Percentiles rank a stretch among this genome's conserved stretches.
Evolutionary conservation across 2,113 vertebrate genomes (phyloP).

Genomic region (Dromiciops gliroides): DNA sequence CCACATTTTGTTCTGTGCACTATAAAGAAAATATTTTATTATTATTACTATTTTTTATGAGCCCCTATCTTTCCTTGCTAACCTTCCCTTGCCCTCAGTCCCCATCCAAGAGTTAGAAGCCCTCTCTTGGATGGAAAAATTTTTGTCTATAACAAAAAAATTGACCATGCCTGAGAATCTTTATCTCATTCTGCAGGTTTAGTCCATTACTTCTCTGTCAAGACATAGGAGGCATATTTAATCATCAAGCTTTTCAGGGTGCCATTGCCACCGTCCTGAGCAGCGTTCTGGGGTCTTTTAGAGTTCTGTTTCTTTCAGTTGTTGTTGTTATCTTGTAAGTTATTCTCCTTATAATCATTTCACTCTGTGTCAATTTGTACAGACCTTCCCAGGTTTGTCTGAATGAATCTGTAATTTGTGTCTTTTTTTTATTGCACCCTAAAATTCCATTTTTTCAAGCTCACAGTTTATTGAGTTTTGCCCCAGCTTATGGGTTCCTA

Average conservation of each 20-base stretch:
- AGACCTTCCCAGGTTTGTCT: background rate
- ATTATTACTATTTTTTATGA: background rate
- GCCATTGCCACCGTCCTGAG: background rate
- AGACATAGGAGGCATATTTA: background rate
- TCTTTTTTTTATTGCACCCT: background rate
- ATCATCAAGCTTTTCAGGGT: background rate
- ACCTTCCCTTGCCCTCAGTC: background rate
- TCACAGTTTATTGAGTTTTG: background rate
- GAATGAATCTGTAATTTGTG: background rate
- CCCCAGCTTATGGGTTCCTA: background rate
- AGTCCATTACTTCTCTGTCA: background rate
- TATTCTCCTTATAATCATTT: background rate
- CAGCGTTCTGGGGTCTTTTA: background rate
- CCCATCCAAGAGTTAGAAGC: background rate
- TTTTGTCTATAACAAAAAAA: background rate
- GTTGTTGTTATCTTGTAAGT: background rate
- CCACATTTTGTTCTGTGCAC: background rate
- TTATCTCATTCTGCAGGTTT: background rate
- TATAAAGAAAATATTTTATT: background rate
- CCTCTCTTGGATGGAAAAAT: background rate
- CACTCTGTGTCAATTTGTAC: background rate
- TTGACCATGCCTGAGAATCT: background rate
- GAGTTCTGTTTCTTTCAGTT: background rate
- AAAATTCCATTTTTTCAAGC: background rate
- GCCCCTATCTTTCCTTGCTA: background rate